A percentile compares a stretch with the other conserved stretches of the same genome.
Conservation (phyloP, 2,888 invertebrate species). For the Philaethria dido region DNA sequence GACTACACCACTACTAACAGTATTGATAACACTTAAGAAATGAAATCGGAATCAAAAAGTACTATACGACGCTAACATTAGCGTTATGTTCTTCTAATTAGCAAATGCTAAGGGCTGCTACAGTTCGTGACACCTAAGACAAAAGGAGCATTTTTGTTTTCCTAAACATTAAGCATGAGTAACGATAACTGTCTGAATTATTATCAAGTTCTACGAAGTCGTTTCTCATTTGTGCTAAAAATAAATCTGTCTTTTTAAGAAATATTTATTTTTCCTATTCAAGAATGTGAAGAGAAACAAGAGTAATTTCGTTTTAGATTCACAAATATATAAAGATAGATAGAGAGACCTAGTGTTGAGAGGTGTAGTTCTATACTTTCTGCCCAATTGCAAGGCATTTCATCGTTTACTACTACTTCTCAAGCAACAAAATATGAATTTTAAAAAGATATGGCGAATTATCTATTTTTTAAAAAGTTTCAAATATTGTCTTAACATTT, state of each 20-base stretch:
- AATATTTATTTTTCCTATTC: neutral
- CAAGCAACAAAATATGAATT: no score
- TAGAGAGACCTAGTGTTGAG: no score
- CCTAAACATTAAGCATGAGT: conserved; percentile 2
- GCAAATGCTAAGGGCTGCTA: neutral
- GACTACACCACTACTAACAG: no score
- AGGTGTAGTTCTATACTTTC: no score
- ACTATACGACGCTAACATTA: no score
- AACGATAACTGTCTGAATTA: conserved; percentile 13
- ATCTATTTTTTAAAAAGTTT: no score
- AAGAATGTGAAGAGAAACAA: neutral
- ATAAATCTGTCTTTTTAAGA: conserved; percentile 3
- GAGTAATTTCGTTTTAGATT: neutral
- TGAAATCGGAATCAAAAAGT: no score
- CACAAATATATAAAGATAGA: no score
- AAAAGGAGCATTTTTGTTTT: neutral
- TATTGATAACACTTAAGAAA: no score
- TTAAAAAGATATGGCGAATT: no score
- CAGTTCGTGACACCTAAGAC: neutral
- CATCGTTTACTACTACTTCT: no score
- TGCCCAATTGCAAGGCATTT: no score
- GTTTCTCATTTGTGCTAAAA: conserved; percentile 2
- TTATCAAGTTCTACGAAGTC: neutral
- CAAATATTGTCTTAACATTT: neutral
- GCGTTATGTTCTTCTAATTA: neutral